These are phyloP conservation scores for Pachyuromys duprasi DNA, from an alignment of 2,797 vertebrate genomes.

Conservation along the genomic window DNA sequence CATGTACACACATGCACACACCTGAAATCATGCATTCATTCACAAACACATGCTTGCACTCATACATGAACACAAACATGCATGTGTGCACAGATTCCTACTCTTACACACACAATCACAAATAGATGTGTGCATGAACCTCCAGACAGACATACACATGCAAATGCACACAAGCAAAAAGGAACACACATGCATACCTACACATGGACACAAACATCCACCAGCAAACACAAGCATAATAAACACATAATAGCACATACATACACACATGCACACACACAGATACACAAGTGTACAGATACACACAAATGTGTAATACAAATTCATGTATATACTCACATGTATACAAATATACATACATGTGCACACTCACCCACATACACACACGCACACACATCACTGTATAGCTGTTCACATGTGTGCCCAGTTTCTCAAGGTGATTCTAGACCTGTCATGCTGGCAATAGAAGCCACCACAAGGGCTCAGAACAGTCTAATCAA, in stretches of 20 bases:
- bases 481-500: neutral
- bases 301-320: neutral
- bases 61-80: neutral
- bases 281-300: neutral
- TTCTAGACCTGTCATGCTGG: neutral
- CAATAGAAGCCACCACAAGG: neutral
- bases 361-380: neutral
- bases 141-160: neutral
- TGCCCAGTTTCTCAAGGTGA: neutral
- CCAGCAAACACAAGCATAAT: neutral
- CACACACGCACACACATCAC: too few relatives aligned
- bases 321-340: neutral
- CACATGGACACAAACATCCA: neutral
- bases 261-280: neutral
- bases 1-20: neutral
- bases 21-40: neutral
- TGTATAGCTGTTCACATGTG: neutral
- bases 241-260: neutral
- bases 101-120: neutral
- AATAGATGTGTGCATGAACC: neutral
- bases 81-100: neutral
- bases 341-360: neutral
- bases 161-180: neutral
- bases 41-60: neutral
- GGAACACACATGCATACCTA: neutral